A percentile compares a stretch with the other conserved stretches of the same genome.
Evolutionary conservation across 2,888 invertebrate species (phyloP).

Genomic region (Pseudolycoriella hygida): DNA sequence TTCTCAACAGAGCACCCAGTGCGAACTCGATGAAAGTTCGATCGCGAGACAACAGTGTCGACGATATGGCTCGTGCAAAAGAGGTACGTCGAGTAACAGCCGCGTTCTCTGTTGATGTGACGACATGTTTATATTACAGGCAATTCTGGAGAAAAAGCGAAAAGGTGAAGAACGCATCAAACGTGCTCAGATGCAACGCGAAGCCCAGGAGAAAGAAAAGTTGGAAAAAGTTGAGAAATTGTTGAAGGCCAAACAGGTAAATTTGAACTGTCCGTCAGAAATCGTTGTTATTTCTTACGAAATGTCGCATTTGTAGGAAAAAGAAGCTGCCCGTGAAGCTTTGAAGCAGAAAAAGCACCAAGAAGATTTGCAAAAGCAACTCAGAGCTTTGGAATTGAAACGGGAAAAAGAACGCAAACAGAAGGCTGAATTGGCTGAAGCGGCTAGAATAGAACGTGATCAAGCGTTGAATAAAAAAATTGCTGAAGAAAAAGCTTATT

Average conservation of each 20-base stretch:
- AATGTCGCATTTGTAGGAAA: not conserved
- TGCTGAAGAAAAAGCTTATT: not conserved
- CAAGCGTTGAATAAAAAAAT: not conserved
- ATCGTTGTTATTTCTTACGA: not conserved
- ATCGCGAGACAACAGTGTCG: slow-evolving; percentile 23
- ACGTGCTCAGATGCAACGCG: slow-evolving; percentile 22
- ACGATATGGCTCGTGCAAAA: slow-evolving; percentile 22
- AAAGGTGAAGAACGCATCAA: slow-evolving; percentile 25
- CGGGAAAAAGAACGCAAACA: slow-evolving; percentile 8
- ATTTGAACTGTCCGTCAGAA: not conserved
- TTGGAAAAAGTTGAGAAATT: slow-evolving; percentile 17
- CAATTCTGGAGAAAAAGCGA: slow-evolving; percentile 25
- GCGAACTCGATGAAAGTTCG: not conserved
- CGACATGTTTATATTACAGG: slow-evolving; percentile 2
- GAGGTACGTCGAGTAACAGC: slow-evolving; percentile 8
- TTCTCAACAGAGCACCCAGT: not conserved
- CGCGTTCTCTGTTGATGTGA: too few species aligned
- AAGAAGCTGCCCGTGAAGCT: not conserved
- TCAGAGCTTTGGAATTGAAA: slow-evolving; percentile 8
- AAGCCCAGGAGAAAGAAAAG: slow-evolving; percentile 25
- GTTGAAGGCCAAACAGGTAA: not conserved
- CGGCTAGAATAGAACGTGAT: slow-evolving; percentile 18
- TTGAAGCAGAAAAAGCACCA: not conserved
- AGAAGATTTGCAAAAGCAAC: slow-evolving; percentile 6
- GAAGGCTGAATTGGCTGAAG: slow-evolving; percentile 13